Conservation (phyloP, 2,113 vertebrate genomes). For the Chloropsis hardwickii region DNA sequence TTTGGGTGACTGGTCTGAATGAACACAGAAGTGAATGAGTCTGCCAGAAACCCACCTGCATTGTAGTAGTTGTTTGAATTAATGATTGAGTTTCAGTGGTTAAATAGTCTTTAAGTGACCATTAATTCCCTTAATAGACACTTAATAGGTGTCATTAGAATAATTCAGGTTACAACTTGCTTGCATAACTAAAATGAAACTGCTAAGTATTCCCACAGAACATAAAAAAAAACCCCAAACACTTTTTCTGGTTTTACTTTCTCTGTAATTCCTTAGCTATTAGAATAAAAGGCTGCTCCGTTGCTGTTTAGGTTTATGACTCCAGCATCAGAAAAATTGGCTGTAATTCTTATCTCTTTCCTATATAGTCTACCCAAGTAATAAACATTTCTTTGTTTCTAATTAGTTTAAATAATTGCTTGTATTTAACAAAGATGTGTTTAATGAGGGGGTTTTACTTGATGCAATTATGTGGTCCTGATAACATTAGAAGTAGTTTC, state of each 20-base stretch:
- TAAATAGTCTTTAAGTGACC: background rate
- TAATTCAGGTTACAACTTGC: background rate
- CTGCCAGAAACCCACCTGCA: background rate
- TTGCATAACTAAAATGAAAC: background rate
- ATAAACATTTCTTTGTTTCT: background rate
- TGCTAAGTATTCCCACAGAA: background rate
- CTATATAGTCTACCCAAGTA: background rate
- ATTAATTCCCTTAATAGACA: background rate
- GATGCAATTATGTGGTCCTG: background rate
- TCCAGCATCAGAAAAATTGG: background rate
- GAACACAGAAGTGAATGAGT: background rate
- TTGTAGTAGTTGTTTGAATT: background rate
- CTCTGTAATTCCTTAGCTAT: background rate
- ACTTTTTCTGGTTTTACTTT: background rate
- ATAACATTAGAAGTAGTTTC: background rate
- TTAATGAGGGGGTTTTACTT: background rate
- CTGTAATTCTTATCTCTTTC: background rate
- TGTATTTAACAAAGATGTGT: background rate
- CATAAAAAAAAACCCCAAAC: accelerated
- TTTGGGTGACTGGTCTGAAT: background rate
- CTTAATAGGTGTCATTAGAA: background rate
- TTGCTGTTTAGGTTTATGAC: background rate
- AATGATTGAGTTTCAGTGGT: background rate
- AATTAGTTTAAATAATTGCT: background rate
- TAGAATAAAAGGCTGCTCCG: background rate